Percentiles rank a stretch among this genome's conserved stretches.
phyloP scores from a whole-genome alignment of 1,140 invertebrate species.

The Eueides isabella region DNA sequence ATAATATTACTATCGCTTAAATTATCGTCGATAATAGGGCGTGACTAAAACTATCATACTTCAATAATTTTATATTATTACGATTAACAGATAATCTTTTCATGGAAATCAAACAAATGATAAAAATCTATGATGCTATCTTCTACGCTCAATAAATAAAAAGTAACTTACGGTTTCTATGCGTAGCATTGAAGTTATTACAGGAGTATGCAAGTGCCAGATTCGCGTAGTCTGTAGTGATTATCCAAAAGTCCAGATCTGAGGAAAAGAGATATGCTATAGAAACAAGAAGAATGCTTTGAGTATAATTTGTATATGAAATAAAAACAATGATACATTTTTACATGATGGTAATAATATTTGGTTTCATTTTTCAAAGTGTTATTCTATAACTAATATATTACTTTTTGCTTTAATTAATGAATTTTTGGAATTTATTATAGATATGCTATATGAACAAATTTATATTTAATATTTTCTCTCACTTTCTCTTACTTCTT shows the following conservation, averaged over 20 bases:
- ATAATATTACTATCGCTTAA: not conserved
- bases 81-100: not conserved
- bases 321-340: not conserved
- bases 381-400: not conserved
- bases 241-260: slow-evolving; percentile 55
- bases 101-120: slow-evolving; percentile 2
- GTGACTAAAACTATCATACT: no score
- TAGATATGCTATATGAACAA: no score
- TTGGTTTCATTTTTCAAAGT: not conserved
- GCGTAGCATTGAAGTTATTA: slow-evolving; percentile 43
- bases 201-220: slow-evolving; percentile 54
- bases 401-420: not conserved
- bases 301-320: not conserved
- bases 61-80: not conserved
- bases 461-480: no score
- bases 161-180: slow-evolving; percentile 50
- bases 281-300: no score
- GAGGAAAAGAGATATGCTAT: slow-evolving; percentile 37
- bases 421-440: no score
- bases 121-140: no score
- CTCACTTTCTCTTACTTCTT: no score
- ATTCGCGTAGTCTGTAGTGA: slow-evolving; percentile 47
- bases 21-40: no score
- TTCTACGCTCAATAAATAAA: not conserved
- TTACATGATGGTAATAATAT: not conserved